Base-by-base conservation (phyloP, 1,140 invertebrate genomes). In the Achatina immaculata region DNA sequence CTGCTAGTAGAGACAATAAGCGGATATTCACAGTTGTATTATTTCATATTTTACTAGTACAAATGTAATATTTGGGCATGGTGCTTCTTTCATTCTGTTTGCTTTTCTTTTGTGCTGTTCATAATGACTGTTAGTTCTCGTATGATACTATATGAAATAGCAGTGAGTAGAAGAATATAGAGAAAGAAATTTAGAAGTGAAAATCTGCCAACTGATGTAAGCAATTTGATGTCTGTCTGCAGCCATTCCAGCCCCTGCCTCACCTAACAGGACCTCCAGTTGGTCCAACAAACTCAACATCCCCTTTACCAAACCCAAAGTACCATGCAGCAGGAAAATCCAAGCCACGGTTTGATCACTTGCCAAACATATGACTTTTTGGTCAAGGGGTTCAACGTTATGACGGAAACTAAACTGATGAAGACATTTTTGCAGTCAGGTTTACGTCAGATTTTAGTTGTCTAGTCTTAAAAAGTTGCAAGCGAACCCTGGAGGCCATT, bases 331-430 rank as follows among this genome's bases (percentile, higher is more conserved):
- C 58, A 19, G 76, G 73, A 66, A 81, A 84, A 65, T 80, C 81
- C 16, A 84, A 83, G 66, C 82, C 71, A 58, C 66, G 83, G 55
- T 78, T 85, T 45, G 84, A 86, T 71, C 88, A 88, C 81, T 84
- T 90, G 45, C 89, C 89, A 7, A 90, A 89, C 86, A 90, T 90
- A 82, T 90, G 89, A 90, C 89, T 90, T 72, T 88, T 89, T 76
- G 89, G 89, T 84, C 89, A 90, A 89, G 89, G 89, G 89, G 87
- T 90, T 85, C 86, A 84, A 76, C 87, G 89, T 85, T 87, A 86
- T 75, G 89, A 90, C 79, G 86, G 86, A 78, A 85, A 84, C 73
- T 86, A 81, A 80, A 73, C 28, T n/a, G 40, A n/a, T 55, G 14
- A 34, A 40, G 31, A n/a, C 21, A 78, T 16, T 43, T 21, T 31